Conservation (phyloP, 2,797 vertebrate species). For the Gobio occitaniae region DNA sequence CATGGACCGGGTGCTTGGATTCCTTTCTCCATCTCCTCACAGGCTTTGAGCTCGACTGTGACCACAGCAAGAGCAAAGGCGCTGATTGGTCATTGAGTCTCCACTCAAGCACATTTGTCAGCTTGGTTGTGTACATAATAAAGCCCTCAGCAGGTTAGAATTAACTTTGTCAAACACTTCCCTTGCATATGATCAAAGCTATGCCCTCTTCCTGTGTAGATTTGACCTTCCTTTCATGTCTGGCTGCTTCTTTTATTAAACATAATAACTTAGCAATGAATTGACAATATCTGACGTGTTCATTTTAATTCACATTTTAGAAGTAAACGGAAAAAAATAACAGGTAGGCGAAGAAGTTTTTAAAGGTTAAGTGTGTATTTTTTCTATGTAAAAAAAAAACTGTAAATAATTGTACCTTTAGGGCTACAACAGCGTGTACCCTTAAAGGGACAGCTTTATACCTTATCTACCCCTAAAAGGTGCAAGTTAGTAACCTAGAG, state of each 20-base stretch:
- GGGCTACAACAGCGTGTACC: too few species aligned
- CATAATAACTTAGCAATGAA: not conserved
- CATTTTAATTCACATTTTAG: not conserved
- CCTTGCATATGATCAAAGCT: slow-evolving; percentile 23
- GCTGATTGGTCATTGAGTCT: slow-evolving; percentile 10
- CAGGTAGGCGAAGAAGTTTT: not conserved
- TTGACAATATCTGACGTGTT: not conserved
- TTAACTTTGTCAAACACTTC: slow-evolving; percentile 41
- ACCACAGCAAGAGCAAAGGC: slow-evolving; percentile 10
- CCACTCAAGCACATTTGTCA: slow-evolving; percentile 23
- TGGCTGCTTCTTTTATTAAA: slow-evolving; percentile 24
- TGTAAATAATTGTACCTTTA: too few species aligned
- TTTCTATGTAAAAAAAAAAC: not conserved
- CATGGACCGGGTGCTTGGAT: not conserved
- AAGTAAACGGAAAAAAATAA: not conserved
- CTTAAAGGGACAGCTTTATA: too few species aligned
- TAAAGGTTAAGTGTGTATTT: not conserved
- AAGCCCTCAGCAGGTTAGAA: slow-evolving; percentile 29
- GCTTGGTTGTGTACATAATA: slow-evolving; percentile 26
- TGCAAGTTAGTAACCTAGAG: too few species aligned
- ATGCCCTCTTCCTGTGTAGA: slow-evolving; percentile 13
- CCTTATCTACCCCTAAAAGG: too few species aligned
- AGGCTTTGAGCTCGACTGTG: slow-evolving; percentile 17
- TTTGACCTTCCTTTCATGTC: slow-evolving; percentile 25
- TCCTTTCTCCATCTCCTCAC: not conserved